Conservation (phyloP, 2,113 vertebrate genomes). For the Agapornis roseicollis region DNA sequence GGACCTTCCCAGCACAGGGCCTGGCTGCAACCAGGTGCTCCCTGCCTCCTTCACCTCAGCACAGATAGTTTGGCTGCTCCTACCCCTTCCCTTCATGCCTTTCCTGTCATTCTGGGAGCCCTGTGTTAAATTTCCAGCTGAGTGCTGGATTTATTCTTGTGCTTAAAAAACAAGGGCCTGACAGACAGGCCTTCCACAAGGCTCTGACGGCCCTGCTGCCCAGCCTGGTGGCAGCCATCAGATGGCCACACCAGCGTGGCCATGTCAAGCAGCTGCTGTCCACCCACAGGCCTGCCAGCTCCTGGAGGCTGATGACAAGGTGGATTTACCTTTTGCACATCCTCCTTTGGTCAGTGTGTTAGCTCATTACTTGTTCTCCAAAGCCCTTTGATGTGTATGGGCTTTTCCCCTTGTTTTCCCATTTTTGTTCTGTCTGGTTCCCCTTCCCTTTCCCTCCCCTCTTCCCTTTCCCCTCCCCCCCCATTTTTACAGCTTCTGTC, state of each 20-base stretch:
- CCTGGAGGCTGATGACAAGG: not conserved
- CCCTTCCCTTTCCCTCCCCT: not conserved
- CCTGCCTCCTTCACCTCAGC: too few species aligned
- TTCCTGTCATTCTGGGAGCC: not conserved
- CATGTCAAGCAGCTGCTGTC: not conserved
- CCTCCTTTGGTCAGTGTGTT: not conserved
- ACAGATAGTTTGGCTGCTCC: accelerated
- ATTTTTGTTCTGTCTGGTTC: not conserved
- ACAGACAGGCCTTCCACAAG: accelerated
- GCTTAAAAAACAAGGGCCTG: not conserved
- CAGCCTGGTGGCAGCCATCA: accelerated
- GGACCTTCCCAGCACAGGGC: accelerated
- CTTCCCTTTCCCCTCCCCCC: not conserved
- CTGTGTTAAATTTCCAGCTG: accelerated
- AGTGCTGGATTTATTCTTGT: accelerated
- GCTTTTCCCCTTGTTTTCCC: too few species aligned
- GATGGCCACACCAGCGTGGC: accelerated
- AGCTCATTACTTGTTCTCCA: not conserved
- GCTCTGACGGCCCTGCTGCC: not conserved
- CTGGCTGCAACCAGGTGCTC: accelerated
- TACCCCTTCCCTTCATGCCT: not conserved
- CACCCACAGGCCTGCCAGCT: accelerated
- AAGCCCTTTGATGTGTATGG: not conserved
- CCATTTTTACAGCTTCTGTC: not conserved
- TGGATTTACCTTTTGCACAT: accelerated